Conservation (phyloP, 1,140 invertebrate genomes). For the Apis laboriosa region DNA sequence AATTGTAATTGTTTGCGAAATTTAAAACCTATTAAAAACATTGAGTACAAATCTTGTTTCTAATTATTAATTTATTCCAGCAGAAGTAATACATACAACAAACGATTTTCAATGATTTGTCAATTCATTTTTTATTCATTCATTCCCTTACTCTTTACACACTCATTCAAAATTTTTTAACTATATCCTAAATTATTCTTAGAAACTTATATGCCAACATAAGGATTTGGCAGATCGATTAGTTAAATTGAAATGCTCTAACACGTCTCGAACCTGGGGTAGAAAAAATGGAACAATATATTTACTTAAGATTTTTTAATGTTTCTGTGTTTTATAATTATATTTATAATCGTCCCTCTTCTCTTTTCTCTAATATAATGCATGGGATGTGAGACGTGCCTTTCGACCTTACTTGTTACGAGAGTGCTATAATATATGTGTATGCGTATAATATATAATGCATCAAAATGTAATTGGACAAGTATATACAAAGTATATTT, state of each 20-base stretch:
- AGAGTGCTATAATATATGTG: conserved; percentile 20
- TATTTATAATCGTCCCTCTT: conserved; percentile 11
- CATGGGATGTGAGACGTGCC: conserved; percentile 44
- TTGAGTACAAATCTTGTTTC: background rate
- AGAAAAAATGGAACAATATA: conserved; percentile 58
- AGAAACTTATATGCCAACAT: conserved; percentile 55
- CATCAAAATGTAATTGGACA: conserved; percentile 40
- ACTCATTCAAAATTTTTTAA: conserved; percentile 49
- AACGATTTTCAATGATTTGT: conserved; percentile 53
- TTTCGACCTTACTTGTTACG: conserved; percentile 21
- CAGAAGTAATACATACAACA: conserved; percentile 63
- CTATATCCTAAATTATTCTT: conserved; percentile 54
- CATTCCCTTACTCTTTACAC: conserved; percentile 17
- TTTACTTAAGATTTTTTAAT: conserved; percentile 43
- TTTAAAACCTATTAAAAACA: background rate
- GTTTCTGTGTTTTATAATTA: conserved; percentile 35
- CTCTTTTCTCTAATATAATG: conserved; percentile 54
- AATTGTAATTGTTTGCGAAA: background rate
- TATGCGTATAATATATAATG: conserved; percentile 11
- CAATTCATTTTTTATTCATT: conserved; percentile 40
- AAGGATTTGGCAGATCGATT: conserved; percentile 54
- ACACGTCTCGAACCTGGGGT: conserved; percentile 31
- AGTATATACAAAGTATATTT: conserved; percentile 61
- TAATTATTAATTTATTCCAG: conserved; percentile 67
- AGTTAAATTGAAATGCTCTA: conserved; percentile 51